These are phyloP conservation scores for Phylloscopus collybita DNA, from an alignment of 2,797 vertebrate species.

Conservation along the genomic window DNA sequence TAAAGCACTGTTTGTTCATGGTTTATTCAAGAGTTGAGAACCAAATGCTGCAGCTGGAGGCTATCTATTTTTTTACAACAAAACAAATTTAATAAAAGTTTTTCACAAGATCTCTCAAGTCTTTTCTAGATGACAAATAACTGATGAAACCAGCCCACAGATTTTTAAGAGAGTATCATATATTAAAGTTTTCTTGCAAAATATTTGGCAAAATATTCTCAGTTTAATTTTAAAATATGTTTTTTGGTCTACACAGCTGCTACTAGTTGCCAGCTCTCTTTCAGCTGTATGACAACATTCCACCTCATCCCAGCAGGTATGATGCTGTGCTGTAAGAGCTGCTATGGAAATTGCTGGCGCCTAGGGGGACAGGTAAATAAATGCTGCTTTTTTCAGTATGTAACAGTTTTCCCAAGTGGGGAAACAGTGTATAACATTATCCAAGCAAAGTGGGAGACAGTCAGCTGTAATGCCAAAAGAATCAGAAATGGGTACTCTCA, in stretches of 20 bases:
- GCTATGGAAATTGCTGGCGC: not conserved
- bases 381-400: not conserved
- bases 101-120: not conserved
- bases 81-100: not conserved
- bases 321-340: slow-evolving; percentile 35
- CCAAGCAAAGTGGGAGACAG: not conserved
- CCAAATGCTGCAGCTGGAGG: not conserved
- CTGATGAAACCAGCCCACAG: not conserved
- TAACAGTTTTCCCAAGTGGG: slow-evolving; percentile 14
- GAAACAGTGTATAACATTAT: not conserved
- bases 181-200: not conserved
- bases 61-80: not conserved
- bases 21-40: not conserved
- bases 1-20: not conserved
- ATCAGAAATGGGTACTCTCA: not conserved
- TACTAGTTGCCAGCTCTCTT: slow-evolving; percentile 26
- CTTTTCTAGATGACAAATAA: not conserved
- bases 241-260: not conserved
- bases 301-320: slow-evolving; percentile 51
- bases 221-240: not conserved
- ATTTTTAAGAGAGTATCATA: not conserved
- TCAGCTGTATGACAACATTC: slow-evolving; percentile 48
- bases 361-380: slow-evolving; percentile 55
- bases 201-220: not conserved
- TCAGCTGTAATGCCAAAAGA: not conserved